These are phyloP conservation scores for Sparidentex hasta DNA, from an alignment of 2,797 vertebrate genomes.

Conservation along the genomic window DNA sequence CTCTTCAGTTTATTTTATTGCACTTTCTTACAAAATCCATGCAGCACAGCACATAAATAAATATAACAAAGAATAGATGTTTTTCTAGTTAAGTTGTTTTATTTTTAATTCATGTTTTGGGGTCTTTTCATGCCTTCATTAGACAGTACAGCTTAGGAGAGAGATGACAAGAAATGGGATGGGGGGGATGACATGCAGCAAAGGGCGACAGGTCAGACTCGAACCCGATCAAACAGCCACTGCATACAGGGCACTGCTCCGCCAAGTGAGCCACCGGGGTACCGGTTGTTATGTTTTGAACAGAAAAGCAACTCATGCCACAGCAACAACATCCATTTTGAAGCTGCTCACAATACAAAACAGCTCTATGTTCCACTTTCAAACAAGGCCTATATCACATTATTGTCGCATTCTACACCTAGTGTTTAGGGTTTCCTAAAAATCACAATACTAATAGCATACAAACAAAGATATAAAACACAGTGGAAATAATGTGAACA, in stretches of 20 bases:
- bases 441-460: slow-evolving; percentile 54
- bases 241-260: no score
- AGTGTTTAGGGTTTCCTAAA: slow-evolving; percentile 48
- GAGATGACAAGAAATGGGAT: no score
- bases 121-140: no score
- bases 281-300: background rate
- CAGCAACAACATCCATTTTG: slow-evolving; percentile 46
- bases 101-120: no score
- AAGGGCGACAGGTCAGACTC: no score
- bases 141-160: no score
- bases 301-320: slow-evolving; percentile 51
- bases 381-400: slow-evolving; percentile 36
- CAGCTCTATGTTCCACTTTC: slow-evolving; percentile 33
- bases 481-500: slow-evolving; percentile 32
- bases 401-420: slow-evolving; percentile 5
- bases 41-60: slow-evolving; percentile 63
- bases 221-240: no score
- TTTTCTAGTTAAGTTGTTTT: background rate
- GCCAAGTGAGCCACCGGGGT: no score
- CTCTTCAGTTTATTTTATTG: slow-evolving; percentile 64
- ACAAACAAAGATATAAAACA: slow-evolving; percentile 70
- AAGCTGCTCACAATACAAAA: slow-evolving; percentile 55
- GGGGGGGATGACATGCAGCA: no score
- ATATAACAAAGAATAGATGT: slow-evolving; percentile 6
- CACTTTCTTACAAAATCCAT: slow-evolving; percentile 60